Conservation (phyloP, 2,113 vertebrate genomes). For the Uria lomvia region DNA sequence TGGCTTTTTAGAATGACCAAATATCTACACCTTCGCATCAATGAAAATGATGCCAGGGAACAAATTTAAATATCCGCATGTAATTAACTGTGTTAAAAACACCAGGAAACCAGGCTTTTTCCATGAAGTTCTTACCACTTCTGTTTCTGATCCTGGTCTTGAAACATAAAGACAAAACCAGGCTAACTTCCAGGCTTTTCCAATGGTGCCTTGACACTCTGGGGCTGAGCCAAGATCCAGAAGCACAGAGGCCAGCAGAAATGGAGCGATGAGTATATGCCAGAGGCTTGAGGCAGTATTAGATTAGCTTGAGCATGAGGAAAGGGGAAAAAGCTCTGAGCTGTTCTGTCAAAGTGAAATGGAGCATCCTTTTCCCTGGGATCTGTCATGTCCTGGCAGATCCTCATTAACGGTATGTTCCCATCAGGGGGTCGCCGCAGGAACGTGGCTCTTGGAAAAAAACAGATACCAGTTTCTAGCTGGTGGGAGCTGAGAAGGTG, state of each 20-base stretch:
- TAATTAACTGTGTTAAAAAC: background rate
- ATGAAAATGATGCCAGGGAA: background rate
- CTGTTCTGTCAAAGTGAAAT: background rate
- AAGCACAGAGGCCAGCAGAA: background rate
- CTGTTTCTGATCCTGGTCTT: constrained; percentile 18
- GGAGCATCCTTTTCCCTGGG: background rate
- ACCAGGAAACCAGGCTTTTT: background rate
- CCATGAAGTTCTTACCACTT: background rate
- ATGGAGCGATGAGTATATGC: background rate
- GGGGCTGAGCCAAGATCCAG: constrained; percentile 14
- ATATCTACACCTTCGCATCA: background rate
- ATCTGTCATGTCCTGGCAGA: background rate
- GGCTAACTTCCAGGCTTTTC: constrained; percentile 4
- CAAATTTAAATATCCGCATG: background rate
- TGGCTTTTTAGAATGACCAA: background rate
- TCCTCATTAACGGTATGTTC: background rate
- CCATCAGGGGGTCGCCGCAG: background rate
- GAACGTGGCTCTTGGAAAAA: background rate
- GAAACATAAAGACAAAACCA: constrained; percentile 4
- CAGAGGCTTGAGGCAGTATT: background rate
- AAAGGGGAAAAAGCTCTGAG: background rate
- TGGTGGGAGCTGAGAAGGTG: background rate
- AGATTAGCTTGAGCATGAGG: background rate
- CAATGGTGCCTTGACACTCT: background rate
- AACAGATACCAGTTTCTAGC: background rate